Base-by-base conservation (phyloP, 2,888 invertebrate genomes). In the Phrixothrix hirtus region DNA sequence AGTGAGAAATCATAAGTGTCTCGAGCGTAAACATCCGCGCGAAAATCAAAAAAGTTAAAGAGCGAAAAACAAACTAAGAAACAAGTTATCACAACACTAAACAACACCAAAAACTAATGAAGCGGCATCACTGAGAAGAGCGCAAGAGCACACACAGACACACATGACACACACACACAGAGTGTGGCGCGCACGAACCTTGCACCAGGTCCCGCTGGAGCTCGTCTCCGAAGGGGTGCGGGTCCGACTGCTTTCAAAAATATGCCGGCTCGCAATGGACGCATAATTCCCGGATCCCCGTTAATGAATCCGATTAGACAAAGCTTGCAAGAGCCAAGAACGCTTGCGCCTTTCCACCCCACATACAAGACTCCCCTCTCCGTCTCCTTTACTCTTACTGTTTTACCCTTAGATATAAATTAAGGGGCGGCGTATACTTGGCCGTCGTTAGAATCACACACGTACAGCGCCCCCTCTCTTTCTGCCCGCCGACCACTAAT, bases 231-330 rank as follows among this genome's bases (percentile, higher is more conserved):
- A 66, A 67, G 72, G 71, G 67, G 69, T 68, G 70, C 71, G 71
- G 69, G 72, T 73, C 74, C 74, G 73, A 75, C 75, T 56, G 77
- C 74, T 75, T 75, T 75, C 75, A 76, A 76, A 76, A 77, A 77
- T 77, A 76, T 76, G 75, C 75, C 75, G 76, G 76, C 74, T 76
- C 73, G 76, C 75, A 76, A 76, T 76, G 77, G 77, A 76, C 77
- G 77, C 77, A 78, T 78, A 77, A 77, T 78, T 78, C 78, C 76
- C 72, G 77, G 77, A 77, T 77, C 76, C 77, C 77, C 75, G 78
- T 79, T 80, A 80, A 80, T 79, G 79, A 79, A 79, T 80, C 79
- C 79, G 79, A 79, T 80, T 80, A 79, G 78, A 78, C 75, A 76
- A 75, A 77, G 75, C 75, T 72, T 74, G 69, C 71, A 69, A 74